Evolutionary conservation across 2,888 invertebrate genomes (phyloP).

Genomic region (Drosophila mercatorum): DNA sequence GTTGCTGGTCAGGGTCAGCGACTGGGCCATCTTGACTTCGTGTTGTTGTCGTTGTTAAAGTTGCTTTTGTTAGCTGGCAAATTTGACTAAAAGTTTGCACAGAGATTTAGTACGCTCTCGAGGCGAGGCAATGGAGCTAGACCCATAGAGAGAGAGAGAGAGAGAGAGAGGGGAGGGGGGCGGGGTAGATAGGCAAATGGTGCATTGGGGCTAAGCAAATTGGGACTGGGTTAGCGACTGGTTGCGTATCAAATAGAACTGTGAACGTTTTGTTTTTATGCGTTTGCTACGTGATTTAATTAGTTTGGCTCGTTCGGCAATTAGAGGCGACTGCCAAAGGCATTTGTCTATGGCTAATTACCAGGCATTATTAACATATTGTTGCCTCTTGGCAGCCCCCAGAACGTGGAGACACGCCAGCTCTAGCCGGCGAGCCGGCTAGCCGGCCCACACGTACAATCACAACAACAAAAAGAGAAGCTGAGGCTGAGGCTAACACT

Average conservation of each 20-base stretch:
- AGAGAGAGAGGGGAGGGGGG: background rate
- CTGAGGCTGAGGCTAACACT: background rate
- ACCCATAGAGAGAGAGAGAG: background rate
- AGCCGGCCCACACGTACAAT: background rate
- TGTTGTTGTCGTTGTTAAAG: slow-evolving; percentile 24
- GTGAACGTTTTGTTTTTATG: slow-evolving; percentile 62
- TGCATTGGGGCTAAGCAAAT: slow-evolving; percentile 5
- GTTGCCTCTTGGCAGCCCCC: slow-evolving; percentile 24
- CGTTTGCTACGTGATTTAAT: slow-evolving; percentile 77
- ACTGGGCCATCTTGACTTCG: slow-evolving; percentile 9
- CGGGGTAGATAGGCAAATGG: background rate
- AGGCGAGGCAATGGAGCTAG: slow-evolving; percentile 1
- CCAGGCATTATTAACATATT: slow-evolving; percentile 68
- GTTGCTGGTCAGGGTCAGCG: slow-evolving; percentile 19
- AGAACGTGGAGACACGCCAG: slow-evolving; percentile 3
- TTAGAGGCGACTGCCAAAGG: slow-evolving; percentile 49
- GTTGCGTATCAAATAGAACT: slow-evolving; percentile 21
- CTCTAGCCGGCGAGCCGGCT: background rate
- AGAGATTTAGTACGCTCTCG: slow-evolving; percentile 45
- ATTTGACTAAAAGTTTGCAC: slow-evolving; percentile 71
- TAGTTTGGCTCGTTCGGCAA: slow-evolving; percentile 59
- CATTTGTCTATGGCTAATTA: slow-evolving; percentile 66
- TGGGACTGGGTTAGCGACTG: slow-evolving; percentile 11
- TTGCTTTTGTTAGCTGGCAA: slow-evolving; percentile 56
- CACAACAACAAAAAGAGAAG: slow-evolving; percentile 2